A percentile compares a stretch with the other conserved stretches of the same genome.
phyloP scores from a whole-genome alignment of 1,140 invertebrate genomes.

The Drosophila murphyi region DNA sequence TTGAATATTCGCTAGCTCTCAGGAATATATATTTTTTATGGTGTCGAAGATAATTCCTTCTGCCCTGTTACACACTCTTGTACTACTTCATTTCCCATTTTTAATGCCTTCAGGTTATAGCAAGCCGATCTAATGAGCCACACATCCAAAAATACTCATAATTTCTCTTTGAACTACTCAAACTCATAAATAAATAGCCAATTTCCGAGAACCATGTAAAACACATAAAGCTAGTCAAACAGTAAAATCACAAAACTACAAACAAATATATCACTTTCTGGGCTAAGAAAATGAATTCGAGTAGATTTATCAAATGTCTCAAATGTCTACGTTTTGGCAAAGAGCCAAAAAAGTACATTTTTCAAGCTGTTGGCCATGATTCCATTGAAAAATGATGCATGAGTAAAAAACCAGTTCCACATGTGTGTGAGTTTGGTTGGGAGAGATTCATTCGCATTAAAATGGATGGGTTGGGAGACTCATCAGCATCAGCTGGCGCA shows the following conservation, averaged over 20 bases:
- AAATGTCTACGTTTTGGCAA: slow-evolving; percentile 14
- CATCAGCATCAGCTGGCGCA: too few relatives aligned
- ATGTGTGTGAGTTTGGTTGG: background rate
- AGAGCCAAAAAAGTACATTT: slow-evolving; percentile 32
- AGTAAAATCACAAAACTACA: slow-evolving; percentile 56
- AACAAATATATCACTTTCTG: slow-evolving; percentile 61
- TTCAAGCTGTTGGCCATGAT: slow-evolving; percentile 34
- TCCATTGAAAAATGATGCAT: background rate
- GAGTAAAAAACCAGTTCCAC: too few relatives aligned
- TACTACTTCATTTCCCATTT: too few relatives aligned
- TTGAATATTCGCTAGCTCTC: too few relatives aligned
- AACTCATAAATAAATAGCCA: slow-evolving; percentile 67
- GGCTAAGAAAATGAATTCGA: background rate
- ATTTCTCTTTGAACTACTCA: slow-evolving; percentile 43
- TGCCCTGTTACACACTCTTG: too few relatives aligned
- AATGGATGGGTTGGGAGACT: too few relatives aligned
- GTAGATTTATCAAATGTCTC: slow-evolving; percentile 14
- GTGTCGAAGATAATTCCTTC: too few relatives aligned
- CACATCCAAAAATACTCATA: slow-evolving; percentile 53
- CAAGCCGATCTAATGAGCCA: slow-evolving; percentile 1
- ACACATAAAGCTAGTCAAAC: too few relatives aligned
- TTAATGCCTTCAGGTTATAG: too few relatives aligned
- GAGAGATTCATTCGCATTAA: too few relatives aligned
- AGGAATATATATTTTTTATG: too few relatives aligned
- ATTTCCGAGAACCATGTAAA: slow-evolving; percentile 40